Percentiles rank a stretch among this genome's conserved stretches.
Evolutionary conservation across 1,140 invertebrate species (phyloP).

Genomic region (Lineus longissimus): DNA sequence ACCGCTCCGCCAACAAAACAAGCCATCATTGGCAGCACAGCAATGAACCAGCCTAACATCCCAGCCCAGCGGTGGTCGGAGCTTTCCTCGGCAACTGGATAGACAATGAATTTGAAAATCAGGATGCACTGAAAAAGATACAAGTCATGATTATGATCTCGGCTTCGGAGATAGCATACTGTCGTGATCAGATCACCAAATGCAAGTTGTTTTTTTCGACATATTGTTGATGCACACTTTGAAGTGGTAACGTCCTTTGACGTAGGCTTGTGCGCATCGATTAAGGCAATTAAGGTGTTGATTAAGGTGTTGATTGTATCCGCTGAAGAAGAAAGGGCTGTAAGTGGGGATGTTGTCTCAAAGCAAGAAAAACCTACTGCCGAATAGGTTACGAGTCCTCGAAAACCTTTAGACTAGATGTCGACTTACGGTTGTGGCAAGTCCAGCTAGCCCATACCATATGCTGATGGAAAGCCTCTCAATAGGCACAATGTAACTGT

Average conservation of each 20-base stretch:
- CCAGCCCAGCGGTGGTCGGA: constrained; percentile 40
- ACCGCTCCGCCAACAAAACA: constrained; percentile 33
- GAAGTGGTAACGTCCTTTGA: too few species aligned
- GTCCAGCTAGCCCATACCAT: constrained; percentile 41
- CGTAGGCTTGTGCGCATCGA: too few species aligned
- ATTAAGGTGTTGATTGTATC: too few species aligned
- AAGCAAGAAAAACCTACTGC: too few species aligned
- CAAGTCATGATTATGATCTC: not conserved
- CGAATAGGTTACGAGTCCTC: too few species aligned
- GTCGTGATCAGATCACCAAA: too few species aligned
- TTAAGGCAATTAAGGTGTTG: too few species aligned
- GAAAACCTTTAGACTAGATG: too few species aligned
- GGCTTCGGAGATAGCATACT: not conserved
- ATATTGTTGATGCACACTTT: too few species aligned
- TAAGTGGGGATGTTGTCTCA: too few species aligned
- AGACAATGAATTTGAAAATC: constrained; percentile 42
- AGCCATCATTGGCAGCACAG: constrained; percentile 27
- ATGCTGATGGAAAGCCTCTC: constrained; percentile 41
- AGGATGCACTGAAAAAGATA: constrained; percentile 32
- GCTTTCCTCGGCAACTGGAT: constrained; percentile 32
- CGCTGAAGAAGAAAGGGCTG: too few species aligned
- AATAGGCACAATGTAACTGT: constrained; percentile 32
- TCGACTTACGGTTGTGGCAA: constrained; percentile 35
- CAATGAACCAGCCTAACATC: constrained; percentile 37
- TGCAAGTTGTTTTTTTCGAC: too few species aligned